Evolutionary conservation across 1,140 invertebrate species (phyloP), one percentile per base, ranked within the genome.

Genomic region (Trichonephila clavata): DNA sequence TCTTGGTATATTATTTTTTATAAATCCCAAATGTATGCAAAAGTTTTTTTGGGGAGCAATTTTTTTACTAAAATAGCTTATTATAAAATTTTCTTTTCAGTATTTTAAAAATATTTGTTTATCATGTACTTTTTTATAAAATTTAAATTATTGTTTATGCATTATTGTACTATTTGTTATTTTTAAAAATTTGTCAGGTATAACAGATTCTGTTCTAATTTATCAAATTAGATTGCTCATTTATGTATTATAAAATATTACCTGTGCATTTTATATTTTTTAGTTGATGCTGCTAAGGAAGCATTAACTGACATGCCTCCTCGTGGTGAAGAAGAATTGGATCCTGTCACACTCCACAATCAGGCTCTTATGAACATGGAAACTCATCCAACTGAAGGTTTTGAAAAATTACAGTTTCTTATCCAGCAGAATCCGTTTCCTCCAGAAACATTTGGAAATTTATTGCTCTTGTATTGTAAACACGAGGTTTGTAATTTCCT

Each of bases 251-350:
- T 10, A 50, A 50, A 50, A 50, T 5, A 50, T 50, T 65, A 65
- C 7, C 21, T 68, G 27, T 68, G 0, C 24, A 18, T 24, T 2
- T n/a, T n/a, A 21, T 24, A 68, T n/a, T 68, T 68, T 87, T 94
- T 95, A 98, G 98, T 97, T 95, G 98, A 98, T 95, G 97, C 98
- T 27, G 98, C 99, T 16, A 97, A 97, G 95, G 99, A 99, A 96
- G 99, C 99, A 0, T 96, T 99, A 80, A 98, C 98, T 0, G 99
- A 99, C 96, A 99, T 99, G 98, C 99, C 99, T 43, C 99, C 99
- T 0, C 94, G 97, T 94, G 97, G 98, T 14, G 99, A 99, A 96
- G 98, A 99, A 95, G 99, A 99, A 96, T 96, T 99, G 92, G 99
- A 99, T 96, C 98, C 99, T 24, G 98, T 99, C 0, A 99, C 99